Evolutionary conservation across 2,888 invertebrate species (phyloP), one percentile per base, ranked within the genome.

Genomic region (Macaria liturata): DNA sequence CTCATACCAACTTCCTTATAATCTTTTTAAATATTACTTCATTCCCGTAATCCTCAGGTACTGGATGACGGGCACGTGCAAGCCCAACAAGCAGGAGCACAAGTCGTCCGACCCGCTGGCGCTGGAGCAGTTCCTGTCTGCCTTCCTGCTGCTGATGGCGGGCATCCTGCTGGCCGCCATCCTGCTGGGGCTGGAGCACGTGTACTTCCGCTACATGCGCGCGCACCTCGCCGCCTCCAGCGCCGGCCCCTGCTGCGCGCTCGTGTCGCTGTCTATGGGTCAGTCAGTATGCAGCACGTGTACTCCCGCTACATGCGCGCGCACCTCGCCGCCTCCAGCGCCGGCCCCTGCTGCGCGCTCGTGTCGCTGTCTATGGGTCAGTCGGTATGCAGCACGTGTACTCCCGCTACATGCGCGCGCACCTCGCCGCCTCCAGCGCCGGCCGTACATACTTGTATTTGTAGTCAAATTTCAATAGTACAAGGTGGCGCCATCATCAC

Each of bases 41-140:
- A 39, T 1, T 42, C 42, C 9, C 3, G 42, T 42, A 0, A 7
- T 49, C 30, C 3, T 7, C 62, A 95, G 97, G 78, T 97, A 97
- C 83, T 99, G 99, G 99, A 96, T 99, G 95, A 98, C 98, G 0
- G 98, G 99, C 40, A 96, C 98, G 3, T 99, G 98, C 83, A 96
- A 97, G 73, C 97, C 97, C 3, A 97, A 97, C 66, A 97, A 97
- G 81, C 96, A 98, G 83, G 96, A 97, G 83, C 96, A 97, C 80
- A 97, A 97, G 86, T 96, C 97, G 62, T 97, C 97, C 58, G 98
- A 97, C 87, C 96, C 97, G 3, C 88, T 98, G 69, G 97, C 97
- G 7, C 92, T 97, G 69, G 97, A 98, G 86, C 99, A 99, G 93
- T 99, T 99, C 91, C 95, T 99, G 81, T 98, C 98, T 62, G 99